Percentiles rank a stretch among this genome's conserved stretches.
Conservation (phyloP, 37 sponge, comb jelly and placozoan genomes). For the Corticium candelabrum region DNA sequence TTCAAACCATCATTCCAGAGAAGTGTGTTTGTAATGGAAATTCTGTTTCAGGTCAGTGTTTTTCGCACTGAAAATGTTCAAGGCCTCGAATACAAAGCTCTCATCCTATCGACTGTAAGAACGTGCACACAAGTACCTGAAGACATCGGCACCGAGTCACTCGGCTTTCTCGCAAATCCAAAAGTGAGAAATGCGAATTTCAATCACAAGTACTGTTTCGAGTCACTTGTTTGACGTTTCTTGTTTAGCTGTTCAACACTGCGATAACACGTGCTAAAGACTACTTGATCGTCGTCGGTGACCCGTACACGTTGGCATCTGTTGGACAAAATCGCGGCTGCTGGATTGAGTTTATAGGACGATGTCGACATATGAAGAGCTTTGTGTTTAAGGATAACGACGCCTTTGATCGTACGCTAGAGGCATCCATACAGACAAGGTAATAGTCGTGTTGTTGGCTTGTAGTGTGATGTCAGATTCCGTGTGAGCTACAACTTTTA, state of each 20-base stretch:
- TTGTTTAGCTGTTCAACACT: conserved; percentile 75
- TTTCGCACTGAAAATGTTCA: conserved; percentile 51
- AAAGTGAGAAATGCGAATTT: conserved; percentile 41
- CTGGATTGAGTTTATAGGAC: conserved; percentile 67
- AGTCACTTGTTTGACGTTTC: not conserved
- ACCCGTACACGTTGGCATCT: conserved; percentile 75
- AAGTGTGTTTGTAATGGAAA: too few species aligned
- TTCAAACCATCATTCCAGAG: too few species aligned
- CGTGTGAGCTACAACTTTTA: too few species aligned
- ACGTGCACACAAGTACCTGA: conserved; percentile 39
- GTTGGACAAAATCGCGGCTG: conserved; percentile 74
- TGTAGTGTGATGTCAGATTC: too few species aligned
- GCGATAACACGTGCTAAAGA: conserved; percentile 77
- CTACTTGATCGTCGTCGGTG: conserved; percentile 76
- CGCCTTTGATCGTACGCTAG: conserved; percentile 40
- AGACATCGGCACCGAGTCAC: conserved; percentile 27
- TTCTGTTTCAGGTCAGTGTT: conserved; percentile 45
- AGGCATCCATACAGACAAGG: conserved; percentile 13
- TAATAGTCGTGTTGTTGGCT: too few species aligned
- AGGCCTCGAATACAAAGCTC: conserved; percentile 69
- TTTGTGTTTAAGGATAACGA: conserved; percentile 40
- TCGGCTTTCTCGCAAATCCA: conserved; percentile 60
- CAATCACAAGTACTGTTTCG: not conserved
- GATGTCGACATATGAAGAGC: conserved; percentile 31
- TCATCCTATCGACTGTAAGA: conserved; percentile 71